Evolutionary conservation across 30 jellyfish, hydroid and myxozoan species (phyloP), one percentile per base, ranked within the genome.

Genomic region (Turritopsis dohrnii): DNA sequence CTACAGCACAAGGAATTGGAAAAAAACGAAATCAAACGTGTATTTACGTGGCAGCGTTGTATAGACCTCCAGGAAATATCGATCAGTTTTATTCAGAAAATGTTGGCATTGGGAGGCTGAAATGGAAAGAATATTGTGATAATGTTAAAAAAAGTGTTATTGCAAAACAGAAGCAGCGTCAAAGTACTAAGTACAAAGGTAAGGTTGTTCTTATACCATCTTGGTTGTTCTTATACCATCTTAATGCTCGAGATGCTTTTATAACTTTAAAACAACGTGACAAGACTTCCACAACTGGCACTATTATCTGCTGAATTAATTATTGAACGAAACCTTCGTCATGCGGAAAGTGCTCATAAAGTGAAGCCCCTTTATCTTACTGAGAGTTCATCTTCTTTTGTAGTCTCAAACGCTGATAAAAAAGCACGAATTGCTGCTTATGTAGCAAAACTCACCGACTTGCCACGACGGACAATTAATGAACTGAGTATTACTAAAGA

Each of bases 61-160:
- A 89, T 53, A 88, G 96, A 52, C 99, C 99, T 1, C 89, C 96
- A 1, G 99, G 99, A 16, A 91, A 86, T 66, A 89, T 85, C 85
- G 79, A 85, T 54, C 84, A 84, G 53, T 87, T 89, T 86, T 87
- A 79, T 80, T 26, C 73, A 25, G 99, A 94, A 29, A 89, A 94
- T 74, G 95, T 94, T 1, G 52, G 65, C 69, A 29, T 82, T 18
- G 96, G 96, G 4, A 80, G 74, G 22, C 87, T 94, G 54, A 95
- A 89, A 26, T 27, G 76, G 29, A 84, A 89, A 25, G 76, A 84
- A 66, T 94, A 94, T 81, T 94, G 99, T 75, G 96, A 94, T 71
- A 87, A 82, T 26, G 25, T 82, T 19, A 65, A 82, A 82, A 20
- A 85, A 25, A 71, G 79, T 53, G 76, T 80, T 21, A 80, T 80